phyloP scores from a whole-genome alignment of 1,140 invertebrate genomes.

The Nautilus pompilius region DNA sequence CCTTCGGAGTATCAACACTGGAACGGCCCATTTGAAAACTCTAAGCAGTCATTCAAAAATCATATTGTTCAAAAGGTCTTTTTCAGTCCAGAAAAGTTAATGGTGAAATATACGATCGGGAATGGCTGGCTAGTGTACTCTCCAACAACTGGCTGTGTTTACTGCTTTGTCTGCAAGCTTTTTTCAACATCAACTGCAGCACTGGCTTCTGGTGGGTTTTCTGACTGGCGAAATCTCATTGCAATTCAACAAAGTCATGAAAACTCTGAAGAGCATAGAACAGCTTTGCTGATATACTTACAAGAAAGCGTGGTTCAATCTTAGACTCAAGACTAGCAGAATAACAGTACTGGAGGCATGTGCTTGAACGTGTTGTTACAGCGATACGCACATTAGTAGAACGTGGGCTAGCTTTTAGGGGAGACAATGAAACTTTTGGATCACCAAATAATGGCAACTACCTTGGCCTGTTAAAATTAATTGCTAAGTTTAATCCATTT shows the following conservation, averaged over 20 bases:
- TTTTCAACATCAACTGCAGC: not conserved
- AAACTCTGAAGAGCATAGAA: not conserved
- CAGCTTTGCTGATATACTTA: not conserved
- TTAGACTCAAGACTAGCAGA: not conserved
- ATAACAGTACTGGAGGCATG: not conserved
- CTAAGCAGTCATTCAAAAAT: too few relatives aligned
- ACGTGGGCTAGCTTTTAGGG: not conserved
- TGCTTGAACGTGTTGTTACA: not conserved
- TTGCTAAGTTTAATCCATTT: not conserved
- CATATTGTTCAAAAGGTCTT: not conserved
- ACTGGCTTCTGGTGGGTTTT: too few relatives aligned
- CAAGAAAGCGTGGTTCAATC: not conserved
- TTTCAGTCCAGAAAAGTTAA: constrained; percentile 3
- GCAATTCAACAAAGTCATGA: too few relatives aligned
- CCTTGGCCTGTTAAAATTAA: not conserved
- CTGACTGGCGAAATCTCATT: too few relatives aligned
- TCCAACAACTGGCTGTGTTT: not conserved
- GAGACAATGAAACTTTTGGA: not conserved
- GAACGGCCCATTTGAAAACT: not conserved
- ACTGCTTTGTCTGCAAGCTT: not conserved
- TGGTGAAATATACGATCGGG: not conserved
- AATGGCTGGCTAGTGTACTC: not conserved
- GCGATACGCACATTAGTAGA: not conserved
- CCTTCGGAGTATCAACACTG: not conserved
- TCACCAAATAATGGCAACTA: not conserved